Percentiles rank a stretch among this genome's conserved stretches.
phyloP scores from a whole-genome alignment of 2,797 vertebrate species.

The Selene dorsalis region DNA sequence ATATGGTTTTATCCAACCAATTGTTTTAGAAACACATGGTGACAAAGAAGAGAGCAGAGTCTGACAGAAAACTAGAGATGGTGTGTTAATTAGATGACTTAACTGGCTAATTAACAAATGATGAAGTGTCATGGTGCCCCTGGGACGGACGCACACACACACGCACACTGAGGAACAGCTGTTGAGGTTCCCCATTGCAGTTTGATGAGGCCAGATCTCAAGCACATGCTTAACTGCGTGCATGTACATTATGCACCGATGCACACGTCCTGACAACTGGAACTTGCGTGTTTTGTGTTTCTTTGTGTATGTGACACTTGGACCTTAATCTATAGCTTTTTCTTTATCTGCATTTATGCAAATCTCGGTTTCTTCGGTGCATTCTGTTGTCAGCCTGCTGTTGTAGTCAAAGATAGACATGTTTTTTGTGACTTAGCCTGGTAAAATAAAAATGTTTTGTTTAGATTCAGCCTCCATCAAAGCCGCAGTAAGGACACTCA shows the following conservation, averaged over 20 bases:
- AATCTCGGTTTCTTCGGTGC: neutral
- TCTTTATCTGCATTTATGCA: neutral
- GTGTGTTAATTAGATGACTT: slow-evolving; percentile 77
- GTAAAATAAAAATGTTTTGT: slow-evolving; percentile 11
- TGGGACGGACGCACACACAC: slow-evolving; percentile 30
- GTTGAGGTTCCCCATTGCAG: slow-evolving; percentile 56
- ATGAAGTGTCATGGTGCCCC: slow-evolving; percentile 76
- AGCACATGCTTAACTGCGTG: slow-evolving; percentile 27
- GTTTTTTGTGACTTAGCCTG: slow-evolving; percentile 2
- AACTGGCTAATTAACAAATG: slow-evolving; percentile 79
- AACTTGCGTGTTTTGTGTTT: slow-evolving; percentile 1
- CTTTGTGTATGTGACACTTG: slow-evolving; percentile 21
- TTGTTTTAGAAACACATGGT: slow-evolving; percentile 36
- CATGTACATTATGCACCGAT: slow-evolving; percentile 2
- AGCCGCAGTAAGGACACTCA: neutral
- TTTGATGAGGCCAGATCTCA: slow-evolving; percentile 58
- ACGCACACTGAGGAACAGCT: slow-evolving; percentile 56
- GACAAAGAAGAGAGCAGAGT: slow-evolving; percentile 49
- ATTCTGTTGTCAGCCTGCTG: neutral
- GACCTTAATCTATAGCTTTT: neutral
- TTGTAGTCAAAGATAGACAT: slow-evolving; percentile 6
- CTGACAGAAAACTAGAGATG: slow-evolving; percentile 63
- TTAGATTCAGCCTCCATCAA: slow-evolving; percentile 7
- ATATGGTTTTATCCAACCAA: slow-evolving; percentile 31
- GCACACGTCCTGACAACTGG: slow-evolving; percentile 15